A percentile compares a stretch with the other conserved stretches of the same genome.
phyloP scores from a whole-genome alignment of 2,113 vertebrate species.

The Ochotona curzoniae region DNA sequence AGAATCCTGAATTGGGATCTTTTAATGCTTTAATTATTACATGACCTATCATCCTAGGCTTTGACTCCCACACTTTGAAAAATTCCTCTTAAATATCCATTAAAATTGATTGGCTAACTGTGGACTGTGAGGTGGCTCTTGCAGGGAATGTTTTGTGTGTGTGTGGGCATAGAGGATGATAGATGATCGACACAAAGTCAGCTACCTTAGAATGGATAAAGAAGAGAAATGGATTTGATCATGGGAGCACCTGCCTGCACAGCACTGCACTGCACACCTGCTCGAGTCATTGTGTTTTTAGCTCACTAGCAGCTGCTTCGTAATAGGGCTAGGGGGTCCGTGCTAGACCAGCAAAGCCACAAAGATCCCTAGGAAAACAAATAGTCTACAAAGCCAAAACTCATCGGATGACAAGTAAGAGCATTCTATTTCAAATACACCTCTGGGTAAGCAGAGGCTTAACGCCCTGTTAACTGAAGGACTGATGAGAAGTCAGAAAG shows the following conservation, averaged over 20 bases:
- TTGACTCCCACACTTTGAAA: conserved; percentile 55
- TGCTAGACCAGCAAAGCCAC: neutral
- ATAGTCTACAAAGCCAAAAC: neutral
- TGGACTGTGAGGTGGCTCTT: neutral
- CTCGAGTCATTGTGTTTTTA: neutral
- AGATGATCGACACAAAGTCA: conserved; percentile 18
- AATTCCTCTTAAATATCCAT: conserved; percentile 62
- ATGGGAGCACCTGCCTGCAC: rapidly evolving
- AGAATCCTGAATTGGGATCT: conserved; percentile 55
- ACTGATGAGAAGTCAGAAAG: too few species aligned
- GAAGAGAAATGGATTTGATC: neutral
- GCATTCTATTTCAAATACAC: neutral
- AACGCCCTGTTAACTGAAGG: neutral
- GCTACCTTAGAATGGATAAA: neutral
- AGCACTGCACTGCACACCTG: rapidly evolving
- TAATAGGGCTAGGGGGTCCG: neutral
- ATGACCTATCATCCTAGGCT: conserved; percentile 50
- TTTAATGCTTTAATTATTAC: conserved; percentile 74
- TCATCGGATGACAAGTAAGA: neutral
- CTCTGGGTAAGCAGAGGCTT: neutral
- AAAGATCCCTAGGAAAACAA: neutral
- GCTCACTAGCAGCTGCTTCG: neutral
- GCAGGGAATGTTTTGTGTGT: neutral
- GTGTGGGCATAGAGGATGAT: neutral
- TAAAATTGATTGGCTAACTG: conserved; percentile 67